These are phyloP conservation scores for Entomobrya proxima DNA, from an alignment of 2,888 invertebrate genomes.

Conservation along the genomic window DNA sequence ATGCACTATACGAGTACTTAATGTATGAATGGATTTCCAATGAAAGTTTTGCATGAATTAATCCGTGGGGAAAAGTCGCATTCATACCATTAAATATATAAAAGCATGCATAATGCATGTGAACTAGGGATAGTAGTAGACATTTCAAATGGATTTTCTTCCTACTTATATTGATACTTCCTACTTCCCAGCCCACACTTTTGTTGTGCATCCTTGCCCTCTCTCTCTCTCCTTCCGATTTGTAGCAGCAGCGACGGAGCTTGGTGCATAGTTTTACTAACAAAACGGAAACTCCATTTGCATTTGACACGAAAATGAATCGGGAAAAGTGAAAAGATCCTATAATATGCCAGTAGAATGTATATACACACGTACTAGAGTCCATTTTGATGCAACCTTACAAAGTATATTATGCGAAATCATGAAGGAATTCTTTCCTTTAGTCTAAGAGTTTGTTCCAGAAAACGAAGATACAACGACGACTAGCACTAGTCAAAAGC, in stretches of 20 bases:
- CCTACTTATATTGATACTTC: neutral
- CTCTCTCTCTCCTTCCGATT: neutral
- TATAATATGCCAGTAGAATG: neutral
- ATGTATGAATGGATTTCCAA: conserved; percentile 57
- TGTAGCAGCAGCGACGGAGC: neutral
- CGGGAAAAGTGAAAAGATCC: conserved; percentile 33
- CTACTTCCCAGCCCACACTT: neutral
- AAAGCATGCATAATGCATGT: neutral
- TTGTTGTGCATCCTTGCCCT: neutral
- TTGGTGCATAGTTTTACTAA: neutral
- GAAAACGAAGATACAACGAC: no score
- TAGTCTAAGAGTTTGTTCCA: no score
- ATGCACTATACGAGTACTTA: neutral
- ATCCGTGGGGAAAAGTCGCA: conserved; percentile 40
- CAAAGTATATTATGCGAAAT: no score
- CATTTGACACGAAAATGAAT: conserved; percentile 46
- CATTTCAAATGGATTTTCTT: neutral
- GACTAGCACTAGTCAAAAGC: no score
- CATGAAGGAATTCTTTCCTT: no score
- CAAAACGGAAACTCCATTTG: conserved; percentile 12
- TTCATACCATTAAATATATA: conserved; percentile 19
- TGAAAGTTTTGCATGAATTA: conserved; percentile 60
- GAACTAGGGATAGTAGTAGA: neutral
- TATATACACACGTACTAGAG: neutral
- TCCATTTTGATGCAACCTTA: no score